Evolutionary conservation across 1,140 invertebrate species (phyloP).

Genomic region (Polyergus mexicanus): DNA sequence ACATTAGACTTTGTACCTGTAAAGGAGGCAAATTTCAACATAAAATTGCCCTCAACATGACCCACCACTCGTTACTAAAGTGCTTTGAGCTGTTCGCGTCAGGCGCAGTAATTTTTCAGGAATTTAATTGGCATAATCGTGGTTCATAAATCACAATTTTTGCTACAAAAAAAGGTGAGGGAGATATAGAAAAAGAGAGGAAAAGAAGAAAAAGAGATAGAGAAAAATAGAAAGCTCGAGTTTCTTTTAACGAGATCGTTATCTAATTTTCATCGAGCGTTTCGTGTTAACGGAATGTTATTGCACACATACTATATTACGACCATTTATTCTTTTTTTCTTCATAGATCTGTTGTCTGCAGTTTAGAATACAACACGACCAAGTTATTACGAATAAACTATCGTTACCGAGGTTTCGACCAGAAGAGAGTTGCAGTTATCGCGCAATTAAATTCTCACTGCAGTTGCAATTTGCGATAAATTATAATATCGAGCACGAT

Average conservation of each 20-base stretch:
- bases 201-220: not conserved
- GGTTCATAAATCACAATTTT: conserved; percentile 63
- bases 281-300: conserved; percentile 37
- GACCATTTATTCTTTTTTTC: conserved; percentile 23
- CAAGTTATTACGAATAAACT: conserved; percentile 12
- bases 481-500: conserved; percentile 5
- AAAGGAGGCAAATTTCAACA: conserved; percentile 55
- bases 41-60: conserved; percentile 54
- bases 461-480: not conserved
- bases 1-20: conserved; percentile 43
- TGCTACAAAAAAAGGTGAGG: not conserved
- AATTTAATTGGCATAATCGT: conserved; percentile 61
- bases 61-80: conserved; percentile 55
- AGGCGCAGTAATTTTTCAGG: conserved; percentile 55
- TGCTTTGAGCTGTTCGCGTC: conserved; percentile 57
- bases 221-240: not conserved
- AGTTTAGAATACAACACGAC: conserved; percentile 12
- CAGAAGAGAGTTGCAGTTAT: not conserved
- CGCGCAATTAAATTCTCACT: conserved; percentile 40
- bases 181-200: no score
- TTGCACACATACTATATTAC: conserved; percentile 35
- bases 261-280: conserved; percentile 29
- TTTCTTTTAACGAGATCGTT: conserved; percentile 4
- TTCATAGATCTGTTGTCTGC: conserved; percentile 4
- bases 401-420: conserved; percentile 29